Evolutionary conservation across 2,797 vertebrate genomes (phyloP).

Genomic region (Gambusia yucatana): DNA sequence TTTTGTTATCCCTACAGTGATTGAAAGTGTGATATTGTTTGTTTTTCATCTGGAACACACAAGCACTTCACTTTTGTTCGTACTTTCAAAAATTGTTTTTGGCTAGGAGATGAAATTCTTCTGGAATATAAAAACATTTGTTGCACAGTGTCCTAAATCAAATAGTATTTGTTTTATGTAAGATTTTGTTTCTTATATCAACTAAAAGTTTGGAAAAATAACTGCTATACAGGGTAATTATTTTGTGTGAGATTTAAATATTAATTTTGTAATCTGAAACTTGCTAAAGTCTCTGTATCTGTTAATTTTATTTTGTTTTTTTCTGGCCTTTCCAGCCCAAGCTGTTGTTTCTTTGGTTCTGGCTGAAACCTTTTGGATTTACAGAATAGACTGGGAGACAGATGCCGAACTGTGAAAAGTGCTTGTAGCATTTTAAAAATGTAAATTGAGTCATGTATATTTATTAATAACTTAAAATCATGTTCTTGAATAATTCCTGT

Average conservation of each 20-base stretch:
- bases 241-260: constrained; percentile 29
- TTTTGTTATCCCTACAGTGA: neutral
- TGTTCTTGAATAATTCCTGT: constrained; percentile 64
- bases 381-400: constrained; percentile 55
- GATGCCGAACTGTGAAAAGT: constrained; percentile 79
- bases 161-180: constrained; percentile 24
- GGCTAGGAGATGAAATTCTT: constrained; percentile 21
- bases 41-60: constrained; percentile 28
- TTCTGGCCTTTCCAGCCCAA: constrained; percentile 49
- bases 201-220: constrained; percentile 35
- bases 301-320: constrained; percentile 16
- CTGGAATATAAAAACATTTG: constrained; percentile 20
- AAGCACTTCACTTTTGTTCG: constrained; percentile 31
- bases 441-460: constrained; percentile 76
- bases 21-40: constrained; percentile 23
- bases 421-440: constrained; percentile 73
- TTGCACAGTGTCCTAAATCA: constrained; percentile 40
- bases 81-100: constrained; percentile 34
- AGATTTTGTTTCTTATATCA: constrained; percentile 30
- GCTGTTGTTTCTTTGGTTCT: constrained; percentile 39
- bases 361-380: constrained; percentile 52
- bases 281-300: constrained; percentile 42
- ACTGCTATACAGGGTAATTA: constrained; percentile 67
- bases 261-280: constrained; percentile 43
- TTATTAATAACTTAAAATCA: constrained; percentile 80